These are phyloP conservation scores for Plusia festucae DNA, from an alignment of 2,888 invertebrate genomes.

Conservation along the genomic window DNA sequence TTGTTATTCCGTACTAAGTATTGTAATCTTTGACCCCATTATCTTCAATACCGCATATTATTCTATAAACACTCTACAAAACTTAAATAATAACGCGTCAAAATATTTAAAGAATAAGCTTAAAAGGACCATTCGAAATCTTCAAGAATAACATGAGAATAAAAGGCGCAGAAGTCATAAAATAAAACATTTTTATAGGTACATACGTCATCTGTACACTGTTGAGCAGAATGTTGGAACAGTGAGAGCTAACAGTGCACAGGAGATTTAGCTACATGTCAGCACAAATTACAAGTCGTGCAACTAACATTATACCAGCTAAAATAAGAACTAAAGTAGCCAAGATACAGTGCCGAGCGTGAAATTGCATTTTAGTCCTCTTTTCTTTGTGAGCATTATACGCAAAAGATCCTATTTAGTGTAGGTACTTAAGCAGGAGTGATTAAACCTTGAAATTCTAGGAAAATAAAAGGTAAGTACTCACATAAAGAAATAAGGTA, in stretches of 20 bases:
- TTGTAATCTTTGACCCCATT: constrained; percentile 32
- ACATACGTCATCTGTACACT: constrained; percentile 42
- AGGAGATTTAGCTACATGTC: constrained; percentile 54
- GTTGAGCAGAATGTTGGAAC: constrained; percentile 24
- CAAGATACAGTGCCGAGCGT: constrained; percentile 37
- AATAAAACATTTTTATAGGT: constrained; percentile 59
- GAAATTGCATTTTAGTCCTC: constrained; percentile 42
- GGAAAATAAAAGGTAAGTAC: constrained; percentile 8
- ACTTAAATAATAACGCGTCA: background rate
- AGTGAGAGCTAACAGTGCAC: constrained; percentile 43
- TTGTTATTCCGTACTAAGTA: constrained; percentile 34
- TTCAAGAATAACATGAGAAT: constrained; percentile 9
- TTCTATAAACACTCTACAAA: background rate
- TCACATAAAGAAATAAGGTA: constrained; percentile 6
- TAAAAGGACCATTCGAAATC: background rate
- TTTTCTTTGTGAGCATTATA: constrained; percentile 36
- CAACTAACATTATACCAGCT: constrained; percentile 51
- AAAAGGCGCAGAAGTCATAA: constrained; percentile 52
- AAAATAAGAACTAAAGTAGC: constrained; percentile 51
- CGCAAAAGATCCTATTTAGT: constrained; percentile 19
- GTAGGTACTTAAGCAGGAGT: constrained; percentile 11
- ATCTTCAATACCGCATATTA: constrained; percentile 3
- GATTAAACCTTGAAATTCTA: constrained; percentile 8
- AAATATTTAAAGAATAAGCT: background rate
- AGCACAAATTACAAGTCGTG: constrained; percentile 55